A percentile compares a stretch with the other conserved stretches of the same genome.
Evolutionary conservation across 2,888 invertebrate species (phyloP).

Genomic region (Lasioglossum figueresi): DNA sequence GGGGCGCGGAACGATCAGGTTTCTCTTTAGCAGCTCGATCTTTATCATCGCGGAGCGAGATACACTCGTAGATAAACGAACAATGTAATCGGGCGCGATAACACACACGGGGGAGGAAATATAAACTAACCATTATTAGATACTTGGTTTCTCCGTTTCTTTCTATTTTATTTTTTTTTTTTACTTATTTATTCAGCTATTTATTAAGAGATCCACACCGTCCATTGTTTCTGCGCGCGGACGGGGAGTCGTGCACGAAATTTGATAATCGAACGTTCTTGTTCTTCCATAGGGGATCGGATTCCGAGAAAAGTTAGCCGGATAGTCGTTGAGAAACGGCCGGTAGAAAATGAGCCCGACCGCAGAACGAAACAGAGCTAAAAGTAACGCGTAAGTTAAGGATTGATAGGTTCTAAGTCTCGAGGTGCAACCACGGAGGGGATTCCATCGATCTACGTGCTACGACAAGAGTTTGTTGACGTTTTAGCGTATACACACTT

Average conservation of each 20-base stretch:
- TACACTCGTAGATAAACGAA: conserved; percentile 45
- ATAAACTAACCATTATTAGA: conserved; percentile 62
- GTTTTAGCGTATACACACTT: conserved; percentile 70
- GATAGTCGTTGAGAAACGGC: conserved; percentile 4
- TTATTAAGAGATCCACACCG: conserved; percentile 41
- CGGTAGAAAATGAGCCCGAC: conserved; percentile 7
- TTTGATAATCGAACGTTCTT: conserved; percentile 2
- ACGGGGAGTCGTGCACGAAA: neutral
- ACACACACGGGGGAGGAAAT: conserved; percentile 65
- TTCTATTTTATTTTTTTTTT: neutral
- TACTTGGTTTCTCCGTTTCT: conserved; percentile 48
- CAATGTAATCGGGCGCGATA: conserved; percentile 61
- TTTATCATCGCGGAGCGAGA: conserved; percentile 16
- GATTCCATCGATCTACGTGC: conserved; percentile 30
- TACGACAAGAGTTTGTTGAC: conserved; percentile 66
- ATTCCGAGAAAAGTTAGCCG: conserved; percentile 10
- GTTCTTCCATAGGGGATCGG: conserved; percentile 6
- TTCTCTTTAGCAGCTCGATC: conserved; percentile 16
- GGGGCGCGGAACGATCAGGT: conserved; percentile 7
- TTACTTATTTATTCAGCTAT: conserved; percentile 50
- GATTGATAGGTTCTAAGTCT: conserved; percentile 17
- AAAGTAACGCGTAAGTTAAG: neutral
- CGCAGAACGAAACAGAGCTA: neutral
- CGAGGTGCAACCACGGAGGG: conserved; percentile 5
- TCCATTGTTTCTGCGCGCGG: conserved; percentile 17